These are phyloP conservation scores for Podarcis cretensis DNA, from an alignment of 2,113 vertebrate species.

Conservation along the genomic window DNA sequence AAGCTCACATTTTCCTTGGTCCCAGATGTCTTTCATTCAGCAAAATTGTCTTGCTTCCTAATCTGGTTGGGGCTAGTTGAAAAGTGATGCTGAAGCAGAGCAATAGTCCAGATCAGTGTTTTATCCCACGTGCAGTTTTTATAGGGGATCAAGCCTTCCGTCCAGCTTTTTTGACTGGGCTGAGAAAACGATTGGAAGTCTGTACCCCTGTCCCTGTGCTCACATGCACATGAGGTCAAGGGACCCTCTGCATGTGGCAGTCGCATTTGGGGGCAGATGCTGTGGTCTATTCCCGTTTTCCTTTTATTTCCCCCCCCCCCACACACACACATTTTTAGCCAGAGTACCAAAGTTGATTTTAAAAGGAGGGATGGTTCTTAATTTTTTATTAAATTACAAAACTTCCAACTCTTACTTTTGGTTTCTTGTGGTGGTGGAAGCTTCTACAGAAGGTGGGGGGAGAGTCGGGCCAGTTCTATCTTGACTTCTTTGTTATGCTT, in stretches of 20 bases:
- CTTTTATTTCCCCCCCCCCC: neutral
- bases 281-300: neutral
- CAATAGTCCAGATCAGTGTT: neutral
- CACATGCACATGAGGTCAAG: neutral
- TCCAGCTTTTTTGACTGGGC: neutral
- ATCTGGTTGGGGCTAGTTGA: neutral
- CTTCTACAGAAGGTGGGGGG: neutral
- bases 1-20: neutral
- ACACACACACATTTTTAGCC: neutral
- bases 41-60: too few species aligned
- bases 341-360: neutral
- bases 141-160: neutral
- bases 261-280: neutral
- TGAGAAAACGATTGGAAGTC: too few species aligned
- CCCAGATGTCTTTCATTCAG: neutral
- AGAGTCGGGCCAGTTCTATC: too few species aligned
- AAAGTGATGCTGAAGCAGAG: neutral
- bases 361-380: neutral
- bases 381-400: neutral
- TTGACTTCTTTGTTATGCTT: neutral
- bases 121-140: neutral
- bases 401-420: neutral
- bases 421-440: neutral
- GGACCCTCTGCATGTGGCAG: neutral
- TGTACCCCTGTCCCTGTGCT: neutral